Evolutionary conservation across 2,888 invertebrate species (phyloP).

Genomic region (Metallyticus violacea): DNA sequence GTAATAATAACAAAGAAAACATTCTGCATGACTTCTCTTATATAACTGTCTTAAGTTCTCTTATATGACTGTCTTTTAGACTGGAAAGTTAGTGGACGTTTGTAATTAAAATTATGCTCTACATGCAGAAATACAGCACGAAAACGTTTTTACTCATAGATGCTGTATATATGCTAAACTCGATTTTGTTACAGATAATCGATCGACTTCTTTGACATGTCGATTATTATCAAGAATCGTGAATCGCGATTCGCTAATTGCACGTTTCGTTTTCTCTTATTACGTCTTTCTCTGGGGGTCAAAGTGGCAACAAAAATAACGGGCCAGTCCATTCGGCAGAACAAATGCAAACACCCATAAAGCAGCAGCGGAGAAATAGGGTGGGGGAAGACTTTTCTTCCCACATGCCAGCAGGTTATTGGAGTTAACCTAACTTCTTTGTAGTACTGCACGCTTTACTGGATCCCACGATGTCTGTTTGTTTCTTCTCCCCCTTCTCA

Average conservation of each 20-base stretch:
- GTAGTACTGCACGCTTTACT: neutral
- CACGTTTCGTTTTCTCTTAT: neutral
- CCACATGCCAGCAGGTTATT: conserved; percentile 7
- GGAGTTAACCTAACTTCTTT: neutral
- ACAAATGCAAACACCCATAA: conserved; percentile 4
- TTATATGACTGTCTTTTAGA: neutral
- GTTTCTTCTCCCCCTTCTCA: neutral
- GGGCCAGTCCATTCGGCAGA: neutral
- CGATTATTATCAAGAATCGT: conserved; percentile 14
- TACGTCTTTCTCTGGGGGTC: neutral
- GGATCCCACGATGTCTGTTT: conserved; percentile 17
- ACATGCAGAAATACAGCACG: neutral
- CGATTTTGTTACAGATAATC: conserved; percentile 1
- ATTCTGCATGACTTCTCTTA: neutral
- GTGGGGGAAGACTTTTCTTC: neutral
- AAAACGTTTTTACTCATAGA: neutral
- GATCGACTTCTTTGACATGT: conserved; percentile 17
- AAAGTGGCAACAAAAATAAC: neutral
- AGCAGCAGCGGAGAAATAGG: neutral
- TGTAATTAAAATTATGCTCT: neutral
- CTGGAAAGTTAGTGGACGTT: neutral
- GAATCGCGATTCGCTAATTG: conserved; percentile 11
- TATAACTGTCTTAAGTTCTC: too few relatives aligned
- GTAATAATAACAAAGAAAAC: neutral
- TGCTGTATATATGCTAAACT: neutral